These are phyloP conservation scores for Catamblyrhynchus diadema DNA, from an alignment of 2,797 vertebrate genomes.

Conservation along the genomic window DNA sequence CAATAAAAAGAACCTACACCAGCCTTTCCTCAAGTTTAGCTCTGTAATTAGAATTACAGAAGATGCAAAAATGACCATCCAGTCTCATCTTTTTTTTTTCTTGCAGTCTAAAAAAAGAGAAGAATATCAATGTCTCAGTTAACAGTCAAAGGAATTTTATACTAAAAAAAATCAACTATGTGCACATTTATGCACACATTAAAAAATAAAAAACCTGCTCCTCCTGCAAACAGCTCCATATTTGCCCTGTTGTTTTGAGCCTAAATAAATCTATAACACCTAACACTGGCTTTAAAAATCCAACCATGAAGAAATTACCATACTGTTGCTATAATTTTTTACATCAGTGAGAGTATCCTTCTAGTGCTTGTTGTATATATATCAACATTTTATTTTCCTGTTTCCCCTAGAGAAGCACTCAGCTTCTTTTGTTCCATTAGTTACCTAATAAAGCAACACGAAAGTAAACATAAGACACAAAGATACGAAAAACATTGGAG, in stretches of 20 bases:
- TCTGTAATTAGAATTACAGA: background rate
- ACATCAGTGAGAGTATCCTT: background rate
- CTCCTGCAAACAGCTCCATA: background rate
- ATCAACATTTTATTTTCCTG: background rate
- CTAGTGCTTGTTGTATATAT: background rate
- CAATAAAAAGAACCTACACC: background rate
- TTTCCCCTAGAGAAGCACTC: background rate
- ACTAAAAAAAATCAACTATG: background rate
- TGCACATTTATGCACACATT: fast-evolving
- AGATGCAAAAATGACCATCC: background rate
- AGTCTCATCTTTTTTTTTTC: background rate
- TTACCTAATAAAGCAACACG: background rate
- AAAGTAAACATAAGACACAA: background rate
- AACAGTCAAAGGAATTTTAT: background rate
- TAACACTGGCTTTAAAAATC: background rate
- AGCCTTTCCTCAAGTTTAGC: background rate
- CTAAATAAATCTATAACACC: background rate
- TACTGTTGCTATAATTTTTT: background rate
- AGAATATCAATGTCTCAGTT: background rate
- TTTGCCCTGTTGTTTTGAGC: background rate
- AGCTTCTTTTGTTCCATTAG: background rate
- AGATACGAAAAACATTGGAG: background rate
- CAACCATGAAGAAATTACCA: background rate
- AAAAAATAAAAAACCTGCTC: background rate
- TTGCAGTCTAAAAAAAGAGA: background rate